Percentiles rank a stretch among this genome's conserved stretches.
Evolutionary conservation across 2,113 vertebrate species (phyloP).

Genomic region (Oceanodroma tethys): DNA sequence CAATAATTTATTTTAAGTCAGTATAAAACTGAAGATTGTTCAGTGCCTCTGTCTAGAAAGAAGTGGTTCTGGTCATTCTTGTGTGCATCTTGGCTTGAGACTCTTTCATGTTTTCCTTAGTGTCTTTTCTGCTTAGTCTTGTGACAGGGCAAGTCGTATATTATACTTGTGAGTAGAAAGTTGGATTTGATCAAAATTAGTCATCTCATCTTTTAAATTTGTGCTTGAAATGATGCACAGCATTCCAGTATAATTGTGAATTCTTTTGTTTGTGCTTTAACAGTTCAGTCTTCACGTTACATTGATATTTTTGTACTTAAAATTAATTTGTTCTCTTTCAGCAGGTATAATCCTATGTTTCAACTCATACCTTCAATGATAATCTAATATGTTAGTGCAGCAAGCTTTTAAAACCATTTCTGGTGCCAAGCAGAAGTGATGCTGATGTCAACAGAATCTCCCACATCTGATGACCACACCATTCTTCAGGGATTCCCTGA

Average conservation of each 20-base stretch:
- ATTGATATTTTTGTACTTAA: constrained; percentile 6
- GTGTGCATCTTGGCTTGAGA: not conserved
- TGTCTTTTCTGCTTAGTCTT: not conserved
- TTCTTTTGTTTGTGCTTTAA: not conserved
- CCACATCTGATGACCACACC: constrained; percentile 52
- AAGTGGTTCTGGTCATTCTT: not conserved
- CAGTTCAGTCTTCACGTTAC: not conserved
- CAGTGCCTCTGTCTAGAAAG: not conserved
- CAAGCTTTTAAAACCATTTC: constrained; percentile 66
- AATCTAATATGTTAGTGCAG: constrained; percentile 56
- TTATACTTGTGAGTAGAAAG: not conserved
- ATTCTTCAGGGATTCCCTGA: constrained; percentile 60
- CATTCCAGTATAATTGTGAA: not conserved
- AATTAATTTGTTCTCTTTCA: constrained; percentile 60
- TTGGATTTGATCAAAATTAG: not conserved
- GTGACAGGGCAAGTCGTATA: not conserved
- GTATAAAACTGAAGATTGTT: not conserved
- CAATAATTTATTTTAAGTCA: not conserved
- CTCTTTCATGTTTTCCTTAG: not conserved
- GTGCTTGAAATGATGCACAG: not conserved
- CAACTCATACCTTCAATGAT: constrained; percentile 54
- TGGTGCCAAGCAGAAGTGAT: constrained; percentile 59
- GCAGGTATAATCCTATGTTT: constrained; percentile 62
- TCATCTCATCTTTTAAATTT: not conserved
- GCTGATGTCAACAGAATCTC: constrained; percentile 57